Base-by-base conservation (phyloP, 2,797 vertebrate species). In the Oreortyx pictus region DNA sequence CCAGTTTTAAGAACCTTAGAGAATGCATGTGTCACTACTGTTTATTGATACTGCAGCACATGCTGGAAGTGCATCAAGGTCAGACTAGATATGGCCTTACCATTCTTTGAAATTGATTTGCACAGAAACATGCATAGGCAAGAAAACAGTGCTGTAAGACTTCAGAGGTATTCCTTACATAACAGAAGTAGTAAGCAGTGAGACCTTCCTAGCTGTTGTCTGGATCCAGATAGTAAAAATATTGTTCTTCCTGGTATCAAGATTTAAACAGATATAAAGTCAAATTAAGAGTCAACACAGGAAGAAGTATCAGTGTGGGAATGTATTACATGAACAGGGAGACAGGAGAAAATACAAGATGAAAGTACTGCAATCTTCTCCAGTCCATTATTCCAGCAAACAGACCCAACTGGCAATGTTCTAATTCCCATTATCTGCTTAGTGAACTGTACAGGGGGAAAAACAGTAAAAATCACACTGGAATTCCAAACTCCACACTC, bases 161-260 rank as follows among this genome's bases (percentile, higher is more conserved):
- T 56, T 83, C 73, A 88, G 25, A 85, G 22, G 9, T 62, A 66
- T 61, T 64, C 29, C 22, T 57, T 43, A 62, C 54, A 89, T 50
- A 88, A 24, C 1, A 83, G 76, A 86, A 94, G 81, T 0, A 86
- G 68, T 44, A 92, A 71, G 50, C 70, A 92, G 71, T 0, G 0
- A 93, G 67, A 60, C 29, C 85, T 89, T 87, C 39, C 78, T 54
- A 65, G 59, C 54, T 77, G 86, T 56, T 89, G 74, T 37, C 66
- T 61, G 18, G 33, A 92, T 20, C 35, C 79, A 92, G 52, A 84
- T 87, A 80, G 54, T 57, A 92, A 80, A 94, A 94, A 77, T 44
- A 93, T 37, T 92, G 27, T 73, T 92, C 73, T 94, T 86, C 68
- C 61, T 91, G 17, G 44, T 80, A 94, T 90, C 84, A 87, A 91